These are phyloP conservation scores for Mus pahari DNA, from an alignment of 2,113 vertebrate genomes.

Conservation along the genomic window DNA sequence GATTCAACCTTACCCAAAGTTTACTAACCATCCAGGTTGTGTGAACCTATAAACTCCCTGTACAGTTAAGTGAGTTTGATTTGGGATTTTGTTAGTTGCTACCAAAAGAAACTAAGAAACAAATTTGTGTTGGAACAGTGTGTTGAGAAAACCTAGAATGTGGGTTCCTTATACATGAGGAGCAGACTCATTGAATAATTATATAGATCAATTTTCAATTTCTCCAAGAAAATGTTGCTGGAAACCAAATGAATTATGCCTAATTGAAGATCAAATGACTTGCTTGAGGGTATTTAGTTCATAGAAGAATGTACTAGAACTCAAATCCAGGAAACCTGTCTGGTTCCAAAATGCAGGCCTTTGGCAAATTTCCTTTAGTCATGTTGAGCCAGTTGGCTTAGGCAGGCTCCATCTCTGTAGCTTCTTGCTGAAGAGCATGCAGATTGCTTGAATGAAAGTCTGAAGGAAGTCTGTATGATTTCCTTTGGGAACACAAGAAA, in stretches of 20 bases:
- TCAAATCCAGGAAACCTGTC: neutral
- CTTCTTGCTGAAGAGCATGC: slow-evolving; percentile 24
- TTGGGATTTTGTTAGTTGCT: slow-evolving; percentile 5
- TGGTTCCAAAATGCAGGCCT: neutral
- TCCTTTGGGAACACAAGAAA: slow-evolving; percentile 10
- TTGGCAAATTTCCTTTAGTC: neutral
- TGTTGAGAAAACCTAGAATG: neutral
- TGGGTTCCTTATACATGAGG: neutral
- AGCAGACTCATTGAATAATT: neutral
- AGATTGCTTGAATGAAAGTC: neutral
- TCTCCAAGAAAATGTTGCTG: slow-evolving; percentile 42
- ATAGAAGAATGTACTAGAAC: slow-evolving; percentile 5
- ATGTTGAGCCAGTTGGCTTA: neutral
- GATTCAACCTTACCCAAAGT: neutral
- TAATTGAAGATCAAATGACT: neutral
- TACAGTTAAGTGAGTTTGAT: slow-evolving; percentile 12
- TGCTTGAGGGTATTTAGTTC: neutral
- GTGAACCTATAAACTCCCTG: neutral
- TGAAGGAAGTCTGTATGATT: slow-evolving; percentile 17
- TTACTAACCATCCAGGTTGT: neutral
- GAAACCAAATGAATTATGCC: neutral
- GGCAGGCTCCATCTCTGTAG: neutral
- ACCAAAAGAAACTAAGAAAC: slow-evolving; percentile 47
- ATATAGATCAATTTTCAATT: slow-evolving; percentile 30
- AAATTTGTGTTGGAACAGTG: neutral